Conservation (phyloP, 2,113 vertebrate species). For the Microcebus lehilahytsara region DNA sequence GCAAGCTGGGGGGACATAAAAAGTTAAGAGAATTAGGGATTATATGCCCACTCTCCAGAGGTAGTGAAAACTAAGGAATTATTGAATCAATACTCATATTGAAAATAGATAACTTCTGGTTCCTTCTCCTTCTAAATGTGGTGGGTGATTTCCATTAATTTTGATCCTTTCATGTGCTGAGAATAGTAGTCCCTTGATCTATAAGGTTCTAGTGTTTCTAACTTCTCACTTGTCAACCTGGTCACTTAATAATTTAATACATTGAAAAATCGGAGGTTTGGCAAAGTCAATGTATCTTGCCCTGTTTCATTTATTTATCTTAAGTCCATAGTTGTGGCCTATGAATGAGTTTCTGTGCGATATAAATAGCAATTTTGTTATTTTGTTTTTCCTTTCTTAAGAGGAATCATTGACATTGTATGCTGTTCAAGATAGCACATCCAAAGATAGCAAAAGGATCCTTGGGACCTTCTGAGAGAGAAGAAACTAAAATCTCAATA, state of each 20-base stretch:
- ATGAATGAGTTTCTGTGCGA: not conserved
- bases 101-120: not conserved
- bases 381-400: not conserved
- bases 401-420: not conserved
- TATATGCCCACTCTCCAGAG: not conserved
- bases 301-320: not conserved
- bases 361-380: not conserved
- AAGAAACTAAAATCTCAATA: not conserved
- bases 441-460: not conserved
- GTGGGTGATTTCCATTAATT: not conserved
- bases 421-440: not conserved
- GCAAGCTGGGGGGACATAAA: not conserved
- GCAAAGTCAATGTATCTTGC: not conserved
- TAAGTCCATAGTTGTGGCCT: not conserved
- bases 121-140: not conserved
- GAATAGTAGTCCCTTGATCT: not conserved
- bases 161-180: not conserved
- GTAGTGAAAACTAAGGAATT: not conserved
- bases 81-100: not conserved
- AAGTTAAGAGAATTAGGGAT: not conserved
- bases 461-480: not conserved
- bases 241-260: not conserved
- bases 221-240: not conserved
- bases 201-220: not conserved
- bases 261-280: not conserved